Evolutionary conservation across 2,113 vertebrate genomes (phyloP).

Genomic region (Toxotes chatareus): DNA sequence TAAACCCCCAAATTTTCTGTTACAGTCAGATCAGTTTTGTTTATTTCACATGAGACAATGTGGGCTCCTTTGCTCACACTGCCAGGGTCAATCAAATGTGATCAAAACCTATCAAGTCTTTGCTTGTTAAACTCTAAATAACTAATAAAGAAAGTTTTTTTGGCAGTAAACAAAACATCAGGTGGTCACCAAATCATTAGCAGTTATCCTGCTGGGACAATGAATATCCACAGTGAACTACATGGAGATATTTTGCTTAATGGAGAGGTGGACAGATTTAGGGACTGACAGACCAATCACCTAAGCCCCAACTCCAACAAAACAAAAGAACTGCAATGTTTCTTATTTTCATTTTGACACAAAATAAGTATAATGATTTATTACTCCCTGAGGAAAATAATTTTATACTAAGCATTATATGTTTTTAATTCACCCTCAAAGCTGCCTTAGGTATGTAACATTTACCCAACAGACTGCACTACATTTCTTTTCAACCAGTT

Average conservation of each 20-base stretch:
- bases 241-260: neutral
- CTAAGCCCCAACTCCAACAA: neutral
- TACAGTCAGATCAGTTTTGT: neutral
- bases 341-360: neutral
- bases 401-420: neutral
- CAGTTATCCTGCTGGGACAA: neutral
- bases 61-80: neutral
- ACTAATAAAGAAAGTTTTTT: neutral
- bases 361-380: neutral
- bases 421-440: constrained; percentile 2
- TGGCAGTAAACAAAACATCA: too few species aligned
- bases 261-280: constrained; percentile 4
- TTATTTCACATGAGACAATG: neutral
- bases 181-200: neutral
- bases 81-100: neutral
- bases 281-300: constrained; percentile 12
- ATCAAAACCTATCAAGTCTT: too few species aligned
- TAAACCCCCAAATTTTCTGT: neutral
- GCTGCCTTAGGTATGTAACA: neutral
- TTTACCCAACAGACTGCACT: neutral
- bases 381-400: neutral
- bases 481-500: neutral
- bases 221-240: neutral
- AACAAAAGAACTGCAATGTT: neutral
- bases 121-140: too few species aligned